phyloP scores from a whole-genome alignment of 92 coral and sea anemone genomes.

The Palythoa grandis region DNA sequence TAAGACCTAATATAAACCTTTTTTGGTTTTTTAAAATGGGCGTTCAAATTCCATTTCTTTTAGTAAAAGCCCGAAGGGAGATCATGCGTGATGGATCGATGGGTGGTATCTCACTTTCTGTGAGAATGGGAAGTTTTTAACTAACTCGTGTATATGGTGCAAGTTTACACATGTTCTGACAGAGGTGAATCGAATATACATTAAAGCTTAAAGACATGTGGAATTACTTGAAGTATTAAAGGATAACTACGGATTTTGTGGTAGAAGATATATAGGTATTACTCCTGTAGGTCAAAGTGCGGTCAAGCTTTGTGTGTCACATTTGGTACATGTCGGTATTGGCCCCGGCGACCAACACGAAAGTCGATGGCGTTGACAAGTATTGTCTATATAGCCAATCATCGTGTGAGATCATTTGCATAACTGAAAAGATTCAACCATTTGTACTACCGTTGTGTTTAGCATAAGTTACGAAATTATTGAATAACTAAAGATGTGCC shows the following conservation, averaged over 20 bases:
- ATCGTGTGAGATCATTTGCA: conserved; percentile 11
- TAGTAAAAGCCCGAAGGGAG: not conserved
- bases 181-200: not conserved
- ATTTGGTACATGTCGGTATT: not conserved
- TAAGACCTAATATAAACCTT: not conserved
- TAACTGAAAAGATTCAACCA: not conserved
- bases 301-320: not conserved
- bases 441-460: conserved; percentile 16
- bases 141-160: not conserved
- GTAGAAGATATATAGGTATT: not conserved
- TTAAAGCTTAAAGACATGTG: not conserved
- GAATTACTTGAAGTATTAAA: conserved; percentile 41
- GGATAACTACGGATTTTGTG: conserved; percentile 14
- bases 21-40: not conserved
- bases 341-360: conserved; percentile 1
- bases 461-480: conserved; percentile 28
- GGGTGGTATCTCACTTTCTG: not conserved
- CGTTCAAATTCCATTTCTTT: not conserved
- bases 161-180: not conserved
- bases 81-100: not conserved
- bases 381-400: conserved; percentile 36
- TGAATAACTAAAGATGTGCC: conserved; percentile 41
- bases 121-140: not conserved
- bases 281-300: not conserved
- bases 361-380: conserved; percentile 25